Base-by-base conservation (phyloP, 1,140 invertebrate species). In the Trinorchestia longiramus region DNA sequence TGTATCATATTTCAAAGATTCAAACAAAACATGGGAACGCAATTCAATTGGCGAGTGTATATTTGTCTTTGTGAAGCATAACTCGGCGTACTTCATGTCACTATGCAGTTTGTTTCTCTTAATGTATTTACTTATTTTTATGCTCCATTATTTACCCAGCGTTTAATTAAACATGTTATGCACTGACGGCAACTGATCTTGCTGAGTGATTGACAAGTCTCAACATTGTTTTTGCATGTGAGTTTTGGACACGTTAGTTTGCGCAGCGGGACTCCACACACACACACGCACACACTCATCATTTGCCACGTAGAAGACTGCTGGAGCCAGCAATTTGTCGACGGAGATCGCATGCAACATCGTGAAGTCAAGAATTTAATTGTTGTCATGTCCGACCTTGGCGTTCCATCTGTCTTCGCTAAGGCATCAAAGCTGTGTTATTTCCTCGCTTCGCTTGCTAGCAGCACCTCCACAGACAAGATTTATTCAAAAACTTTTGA, bases 351-450 rank as follows among this genome's bases (percentile, higher is more conserved):
- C 44, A 42, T 43, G 92, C 92, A 45, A 40, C 44, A 94, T 4
- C 0, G 92, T 44, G 40, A 40, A 11, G 92, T 45, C 43, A 43
- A 44, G 92, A 43, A 94, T 94, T 94, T 94, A 94, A 94, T 94
- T 94, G 44, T 19, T 94, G 92, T 94, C 92, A 94, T 94, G 92
- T 45, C 92, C 43, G 44, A n/a, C 17, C 11, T 40, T 43, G 36
- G 43, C 41, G 92, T 94, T 94, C 43, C 92, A 94, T 94, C 92
- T 94, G 43, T 94, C 92, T 94, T 94, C 92, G 36, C 43, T 45
- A 44, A 94, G 11, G 40, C 92, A 47, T 94, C 92, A 94, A 94
- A 94, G 92, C 92, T 45, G 23, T 45, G 92, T 94, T 94, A 94
- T 94, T 44, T 94, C 45, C 36, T 94, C 92, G 92, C 41, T 94